Evolutionary conservation across 2,797 vertebrate species (phyloP), one percentile per base, ranked within the genome.

Genomic region (Clarias pachynema): DNA sequence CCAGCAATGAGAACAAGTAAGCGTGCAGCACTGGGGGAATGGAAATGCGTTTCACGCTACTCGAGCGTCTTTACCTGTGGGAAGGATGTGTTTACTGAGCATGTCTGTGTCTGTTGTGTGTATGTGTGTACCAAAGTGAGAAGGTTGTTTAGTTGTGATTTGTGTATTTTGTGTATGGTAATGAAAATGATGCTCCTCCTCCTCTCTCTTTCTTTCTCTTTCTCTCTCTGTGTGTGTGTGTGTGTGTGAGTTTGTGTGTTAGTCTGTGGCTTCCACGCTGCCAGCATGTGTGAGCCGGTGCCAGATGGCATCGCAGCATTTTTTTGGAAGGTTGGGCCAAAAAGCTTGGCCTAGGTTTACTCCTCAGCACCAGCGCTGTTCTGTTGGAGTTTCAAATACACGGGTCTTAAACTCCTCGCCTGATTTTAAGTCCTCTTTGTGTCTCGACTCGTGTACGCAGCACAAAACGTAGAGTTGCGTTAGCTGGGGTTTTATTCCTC

Each of bases 1-100:
- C 97, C 90, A 99, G 96, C 94, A 99, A 99, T 1, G 98, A 99
- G 91, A 99, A 99, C 97, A 99, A 99, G 98, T 99, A 97, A 97
- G 97, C 75, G 49, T 69, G 59, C 65, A 65, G 63, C 62, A 56
- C 37, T 68, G 10, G 69, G 59, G 12, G 66, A 72, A 24, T 66
- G 57, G 22, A 40, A 68, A 82, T 9, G 14, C 68, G 26, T 15
- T 15, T 60, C 57, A 16, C 44, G 44, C 69, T 74, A 49, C 56
- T 57, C 40, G 68, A 26, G 37, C 62, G 37, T 15, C 40, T 86
- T 80, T 18, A 83, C 75, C 49, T 49, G 82, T 81, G 70, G 31
- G 53, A 85, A 74, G 49, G 12, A 44, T 80, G 75, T 77, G 72
- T 88, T 85, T 86, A 60, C 79, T 34, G 70, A n/a, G 81, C 20